Evolutionary conservation across 1,140 invertebrate species (phyloP), one percentile per base, ranked within the genome.

Genomic region (Drosophila grimshawi): DNA sequence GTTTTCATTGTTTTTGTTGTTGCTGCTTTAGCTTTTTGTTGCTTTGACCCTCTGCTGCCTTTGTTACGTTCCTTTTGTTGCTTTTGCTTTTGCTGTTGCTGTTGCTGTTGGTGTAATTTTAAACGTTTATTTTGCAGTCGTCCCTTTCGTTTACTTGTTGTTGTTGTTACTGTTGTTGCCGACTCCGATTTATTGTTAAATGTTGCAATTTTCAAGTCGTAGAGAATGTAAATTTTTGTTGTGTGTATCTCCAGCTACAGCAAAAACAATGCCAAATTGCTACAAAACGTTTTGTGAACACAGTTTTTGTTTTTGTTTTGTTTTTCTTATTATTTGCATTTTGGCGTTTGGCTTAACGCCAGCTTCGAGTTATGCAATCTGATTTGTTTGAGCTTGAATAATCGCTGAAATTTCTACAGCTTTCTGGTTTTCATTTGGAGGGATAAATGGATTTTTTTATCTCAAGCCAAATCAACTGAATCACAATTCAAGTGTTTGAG

Each of bases 121-220:
- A 49, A 71, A 27, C 64, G 46, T 49, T 77, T 80, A 73, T 69
- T 69, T 60, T 57, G 68, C 57, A 63, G 51, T 43, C 64, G 48
- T 39, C 37, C 57, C 57, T 60, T 60, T 33, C 30, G 2, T 10
- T 11, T 33, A 33, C 30, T 19, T 19, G 19, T 19, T 19, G 19
- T 19, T 19, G 19, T 19, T 19, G 19, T 19, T 19, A 39, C 39
- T 70, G 46, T 59, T 35, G 55, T 7, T 59, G 57, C 48, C 39
- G 49, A 11, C 55, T 69, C 51, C 68, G 64, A 66, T 71, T 77
- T 76, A 53, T 70, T 73, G 65, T 67, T 90, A 82, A 90, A 74
- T 85, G 69, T 86, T 86, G 86, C 82, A 86, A 86, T 86, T 86
- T 86, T 66, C 74, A 35, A 90, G 82, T 90, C 86, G 82, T 69